phyloP scores from a whole-genome alignment of 2,888 invertebrate species.

The Sipha maydis region DNA sequence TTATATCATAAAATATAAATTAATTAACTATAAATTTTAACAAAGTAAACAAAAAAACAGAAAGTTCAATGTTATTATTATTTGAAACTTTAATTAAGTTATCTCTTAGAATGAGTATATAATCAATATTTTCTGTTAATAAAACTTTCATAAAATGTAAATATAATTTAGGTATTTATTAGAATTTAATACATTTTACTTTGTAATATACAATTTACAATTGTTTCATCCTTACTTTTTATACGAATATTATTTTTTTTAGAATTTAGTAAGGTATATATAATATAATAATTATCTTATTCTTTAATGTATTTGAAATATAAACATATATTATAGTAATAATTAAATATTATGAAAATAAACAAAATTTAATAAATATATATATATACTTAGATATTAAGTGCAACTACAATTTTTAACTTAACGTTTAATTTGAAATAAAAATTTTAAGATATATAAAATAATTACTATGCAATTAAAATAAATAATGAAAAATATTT shows the following conservation, averaged over 20 bases:
- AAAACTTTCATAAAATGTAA: too few species aligned
- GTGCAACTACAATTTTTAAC: neutral
- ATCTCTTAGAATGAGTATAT: too few species aligned
- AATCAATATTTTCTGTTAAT: too few species aligned
- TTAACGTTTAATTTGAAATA: neutral
- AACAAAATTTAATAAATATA: slow-evolving; percentile 7
- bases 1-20: too few species aligned
- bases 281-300: neutral
- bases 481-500: slow-evolving; percentile 8
- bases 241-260: neutral
- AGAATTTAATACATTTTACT: neutral
- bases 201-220: neutral
- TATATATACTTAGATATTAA: neutral
- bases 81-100: too few species aligned
- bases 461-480: neutral
- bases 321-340: neutral
- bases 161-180: neutral
- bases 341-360: neutral
- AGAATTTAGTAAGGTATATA: neutral
- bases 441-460: neutral
- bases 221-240: neutral
- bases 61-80: too few species aligned
- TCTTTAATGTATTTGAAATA: neutral
- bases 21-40: too few species aligned
- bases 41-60: too few species aligned